phyloP scores from a whole-genome alignment of 64 coral and sea anemone genomes.

The Porites lutea region DNA sequence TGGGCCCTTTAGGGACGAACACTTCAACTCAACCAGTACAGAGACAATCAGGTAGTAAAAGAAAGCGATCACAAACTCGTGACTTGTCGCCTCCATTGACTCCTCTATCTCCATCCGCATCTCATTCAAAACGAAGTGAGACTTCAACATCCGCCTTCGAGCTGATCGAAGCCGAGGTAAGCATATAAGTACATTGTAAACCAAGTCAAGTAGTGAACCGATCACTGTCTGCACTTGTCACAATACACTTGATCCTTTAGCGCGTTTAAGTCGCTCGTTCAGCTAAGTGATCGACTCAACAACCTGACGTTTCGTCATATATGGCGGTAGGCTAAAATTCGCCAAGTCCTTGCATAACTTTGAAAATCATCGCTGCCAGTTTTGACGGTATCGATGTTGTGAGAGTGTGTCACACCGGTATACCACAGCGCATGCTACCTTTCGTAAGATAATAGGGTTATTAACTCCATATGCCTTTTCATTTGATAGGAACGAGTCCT shows the following conservation, averaged over 20 bases:
- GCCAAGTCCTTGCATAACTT: neutral
- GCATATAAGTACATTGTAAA: slow-evolving; percentile 52
- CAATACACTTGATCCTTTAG: slow-evolving; percentile 65
- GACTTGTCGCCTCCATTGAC: slow-evolving; percentile 97
- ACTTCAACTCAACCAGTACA: slow-evolving; percentile 73
- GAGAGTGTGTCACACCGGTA: slow-evolving; percentile 12
- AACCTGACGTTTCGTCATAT: neutral
- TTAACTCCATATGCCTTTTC: slow-evolving; percentile 88
- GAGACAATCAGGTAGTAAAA: slow-evolving; percentile 64
- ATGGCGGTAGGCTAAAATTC: slow-evolving; percentile 32
- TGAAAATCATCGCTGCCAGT: neutral
- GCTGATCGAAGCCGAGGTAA: slow-evolving; percentile 94
- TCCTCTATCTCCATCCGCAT: slow-evolving; percentile 98
- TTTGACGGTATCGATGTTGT: neutral
- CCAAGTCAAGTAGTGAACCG: slow-evolving; percentile 23
- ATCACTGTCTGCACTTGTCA: slow-evolving; percentile 69
- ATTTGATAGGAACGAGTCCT: slow-evolving; percentile 94
- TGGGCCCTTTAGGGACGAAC: slow-evolving; percentile 89
- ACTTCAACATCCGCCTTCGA: slow-evolving; percentile 97
- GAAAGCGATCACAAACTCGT: slow-evolving; percentile 95
- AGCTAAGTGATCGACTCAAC: neutral
- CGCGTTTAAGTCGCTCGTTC: neutral
- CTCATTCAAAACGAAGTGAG: slow-evolving; percentile 93
- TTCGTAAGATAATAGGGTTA: slow-evolving; percentile 91
- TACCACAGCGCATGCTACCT: slow-evolving; percentile 85